Evolutionary conservation across 1,140 invertebrate species (phyloP), one percentile per base, ranked within the genome.

Genomic region (Euwallacea fornicatus): DNA sequence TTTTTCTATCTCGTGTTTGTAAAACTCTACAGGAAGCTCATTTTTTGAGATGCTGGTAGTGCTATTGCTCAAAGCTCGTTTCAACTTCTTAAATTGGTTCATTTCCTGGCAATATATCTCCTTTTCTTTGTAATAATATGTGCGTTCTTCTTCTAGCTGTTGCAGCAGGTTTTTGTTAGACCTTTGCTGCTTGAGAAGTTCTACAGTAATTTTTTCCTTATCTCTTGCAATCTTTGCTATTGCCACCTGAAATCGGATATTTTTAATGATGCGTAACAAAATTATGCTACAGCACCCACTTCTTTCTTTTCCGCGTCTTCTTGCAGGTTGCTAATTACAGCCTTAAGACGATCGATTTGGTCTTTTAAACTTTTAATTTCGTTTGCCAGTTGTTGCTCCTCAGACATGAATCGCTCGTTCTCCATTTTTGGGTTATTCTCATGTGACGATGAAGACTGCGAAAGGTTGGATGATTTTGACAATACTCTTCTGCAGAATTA

Each of bases 111-210:
- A 79, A 59, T 81, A 81, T 7, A 69, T 42, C 72, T 81, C 77
- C 61, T 81, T 81, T 64, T 81, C 79, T 60, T 81, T 75, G 61
- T 72, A 81, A 67, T 81, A 81, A 72, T 75, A 80, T 55, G 75
- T 73, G 8, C 80, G 69, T 71, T 81, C 80, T 53, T 81, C 79
- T 62, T 81, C 78, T 3, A 81, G 56, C 62, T 81, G 80, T 58
- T 80, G 72, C 15, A 73, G 58, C 59, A 81, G 65, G 66, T 71
- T 78, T 9, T 59, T 73, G 60, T 79, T 79, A 6, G 78, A 76
- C 42, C 76, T 71, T 69, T 74, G 77, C 53, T 78, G 74, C 66
- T 75, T 79, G 21, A 76, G 68, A 9, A 81, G 67, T 47, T 78
- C 77, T 54, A 75, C 55, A n/a, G 63, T 62, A 6, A 79, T 47